A percentile compares a stretch with the other conserved stretches of the same genome.
phyloP scores from a whole-genome alignment of 2,113 vertebrate genomes.

The Philantomba maxwellii region DNA sequence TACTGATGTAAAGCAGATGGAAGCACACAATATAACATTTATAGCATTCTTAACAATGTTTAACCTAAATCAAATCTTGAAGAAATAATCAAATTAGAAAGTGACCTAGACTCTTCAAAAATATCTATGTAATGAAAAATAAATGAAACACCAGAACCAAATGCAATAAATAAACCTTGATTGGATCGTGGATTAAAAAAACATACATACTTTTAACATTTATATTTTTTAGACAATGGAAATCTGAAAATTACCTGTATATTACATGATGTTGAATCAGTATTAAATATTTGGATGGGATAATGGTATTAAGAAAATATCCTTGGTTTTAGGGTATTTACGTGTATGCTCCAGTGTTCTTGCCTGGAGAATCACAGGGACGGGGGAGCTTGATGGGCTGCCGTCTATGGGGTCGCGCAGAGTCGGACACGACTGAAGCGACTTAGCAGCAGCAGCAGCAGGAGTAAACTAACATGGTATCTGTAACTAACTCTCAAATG shows the following conservation, averaged over 20 bases:
- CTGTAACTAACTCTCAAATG: background rate
- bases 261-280: background rate
- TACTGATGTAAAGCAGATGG: background rate
- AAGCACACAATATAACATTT: background rate
- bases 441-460: background rate
- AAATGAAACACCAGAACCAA: background rate
- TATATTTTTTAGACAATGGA: background rate
- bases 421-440: no score
- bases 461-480: background rate
- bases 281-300: background rate
- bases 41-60: background rate
- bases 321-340: background rate
- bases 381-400: no score
- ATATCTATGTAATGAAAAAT: background rate
- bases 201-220: background rate
- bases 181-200: background rate
- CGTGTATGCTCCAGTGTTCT: background rate
- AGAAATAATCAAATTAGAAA: background rate
- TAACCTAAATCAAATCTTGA: background rate
- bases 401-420: no score
- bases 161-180: background rate
- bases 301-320: background rate
- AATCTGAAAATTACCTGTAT: background rate
- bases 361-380: no score
- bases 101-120: background rate